These are phyloP conservation scores for Stegodyphus mimosarum DNA, from an alignment of 1,140 invertebrate species.

Conservation along the genomic window DNA sequence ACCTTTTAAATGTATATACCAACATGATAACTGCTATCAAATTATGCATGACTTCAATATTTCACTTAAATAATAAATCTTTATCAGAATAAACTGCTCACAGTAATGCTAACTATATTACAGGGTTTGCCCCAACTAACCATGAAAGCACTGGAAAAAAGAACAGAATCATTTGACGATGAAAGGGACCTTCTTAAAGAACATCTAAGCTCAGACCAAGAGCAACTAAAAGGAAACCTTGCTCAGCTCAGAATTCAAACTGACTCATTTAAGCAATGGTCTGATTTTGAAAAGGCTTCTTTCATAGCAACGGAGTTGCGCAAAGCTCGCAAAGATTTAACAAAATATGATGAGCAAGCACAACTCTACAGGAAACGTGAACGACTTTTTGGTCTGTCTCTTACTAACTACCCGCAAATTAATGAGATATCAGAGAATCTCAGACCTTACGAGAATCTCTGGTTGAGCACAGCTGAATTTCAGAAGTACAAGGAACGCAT, in stretches of 20 bases:
- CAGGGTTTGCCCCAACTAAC: slow-evolving; percentile 35
- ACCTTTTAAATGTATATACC: no score
- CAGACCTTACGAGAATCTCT: slow-evolving; percentile 13
- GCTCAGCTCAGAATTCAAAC: background rate
- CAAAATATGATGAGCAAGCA: background rate
- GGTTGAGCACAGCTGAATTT: slow-evolving; percentile 37
- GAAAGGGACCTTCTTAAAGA: slow-evolving; percentile 17
- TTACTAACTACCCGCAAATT: background rate
- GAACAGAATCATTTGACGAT: slow-evolving; percentile 1
- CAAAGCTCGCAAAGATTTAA: slow-evolving; percentile 16
- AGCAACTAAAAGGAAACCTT: slow-evolving; percentile 4
- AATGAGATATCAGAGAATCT: background rate
- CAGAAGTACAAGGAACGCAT: slow-evolving; percentile 20
- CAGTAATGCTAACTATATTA: background rate
- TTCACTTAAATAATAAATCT: no score
- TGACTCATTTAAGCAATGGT: background rate
- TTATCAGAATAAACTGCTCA: no score
- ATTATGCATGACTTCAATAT: no score
- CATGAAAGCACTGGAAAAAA: background rate
- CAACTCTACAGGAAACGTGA: slow-evolving; percentile 24
- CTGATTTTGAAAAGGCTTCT: background rate
- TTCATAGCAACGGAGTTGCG: slow-evolving; percentile 5
- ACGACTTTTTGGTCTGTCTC: slow-evolving; percentile 1
- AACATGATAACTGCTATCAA: no score
- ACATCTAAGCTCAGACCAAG: slow-evolving; percentile 9